Evolutionary conservation across 2,888 invertebrate species (phyloP).

Genomic region (Prosopocoilus inquinatus): DNA sequence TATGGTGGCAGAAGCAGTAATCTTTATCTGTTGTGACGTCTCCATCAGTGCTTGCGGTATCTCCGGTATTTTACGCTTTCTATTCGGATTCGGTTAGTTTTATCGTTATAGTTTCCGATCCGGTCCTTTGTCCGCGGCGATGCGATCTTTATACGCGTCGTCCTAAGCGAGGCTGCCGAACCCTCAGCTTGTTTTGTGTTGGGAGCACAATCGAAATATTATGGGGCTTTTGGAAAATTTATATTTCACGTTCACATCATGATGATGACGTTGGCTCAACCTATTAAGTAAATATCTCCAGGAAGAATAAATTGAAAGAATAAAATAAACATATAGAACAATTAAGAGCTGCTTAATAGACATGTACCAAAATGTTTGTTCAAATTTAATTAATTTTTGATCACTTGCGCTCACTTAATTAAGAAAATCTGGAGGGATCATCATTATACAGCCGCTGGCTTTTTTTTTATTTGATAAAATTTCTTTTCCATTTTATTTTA

Average conservation of each 20-base stretch:
- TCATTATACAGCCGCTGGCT: too few species aligned
- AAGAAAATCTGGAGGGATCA: too few species aligned
- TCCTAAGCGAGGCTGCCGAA: slow-evolving; percentile 19
- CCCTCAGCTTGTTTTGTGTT: slow-evolving; percentile 23
- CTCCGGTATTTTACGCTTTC: slow-evolving; percentile 41
- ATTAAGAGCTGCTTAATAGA: too few species aligned
- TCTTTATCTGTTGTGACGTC: slow-evolving; percentile 47
- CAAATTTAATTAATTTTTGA: too few species aligned
- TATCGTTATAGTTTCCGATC: slow-evolving; percentile 48
- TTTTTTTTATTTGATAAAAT: too few species aligned
- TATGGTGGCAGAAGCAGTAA: slow-evolving; percentile 24
- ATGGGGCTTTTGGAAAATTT: neutral
- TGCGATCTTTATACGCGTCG: slow-evolving; percentile 29
- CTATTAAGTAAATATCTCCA: too few species aligned
- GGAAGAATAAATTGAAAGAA: too few species aligned
- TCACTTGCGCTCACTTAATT: too few species aligned
- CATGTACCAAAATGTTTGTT: too few species aligned
- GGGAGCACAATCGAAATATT: slow-evolving; percentile 14
- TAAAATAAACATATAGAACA: too few species aligned
- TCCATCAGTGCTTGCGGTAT: slow-evolving; percentile 35
- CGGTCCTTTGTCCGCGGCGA: slow-evolving; percentile 41
- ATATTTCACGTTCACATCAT: neutral
- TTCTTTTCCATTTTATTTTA: neutral
- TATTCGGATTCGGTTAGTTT: slow-evolving; percentile 47
- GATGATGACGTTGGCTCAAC: neutral